Percentiles rank a stretch among this genome's conserved stretches.
Evolutionary conservation across 1,140 invertebrate species (phyloP).

Genomic region (Vanessa tameamea): DNA sequence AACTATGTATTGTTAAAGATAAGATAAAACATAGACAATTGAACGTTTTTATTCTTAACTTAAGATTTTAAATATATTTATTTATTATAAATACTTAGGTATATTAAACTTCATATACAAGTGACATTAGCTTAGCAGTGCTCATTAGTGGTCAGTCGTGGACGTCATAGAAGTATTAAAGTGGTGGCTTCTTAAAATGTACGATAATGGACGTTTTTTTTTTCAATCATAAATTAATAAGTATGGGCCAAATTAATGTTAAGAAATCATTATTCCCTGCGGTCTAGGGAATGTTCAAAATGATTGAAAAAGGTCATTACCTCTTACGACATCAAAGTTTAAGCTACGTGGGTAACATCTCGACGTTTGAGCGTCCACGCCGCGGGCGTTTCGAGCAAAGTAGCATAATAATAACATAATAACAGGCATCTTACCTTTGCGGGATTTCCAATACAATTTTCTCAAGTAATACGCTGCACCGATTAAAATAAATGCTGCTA

Average conservation of each 20-base stretch:
- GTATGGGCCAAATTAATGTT: too few species aligned
- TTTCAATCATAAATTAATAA: too few species aligned
- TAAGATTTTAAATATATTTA: too few species aligned
- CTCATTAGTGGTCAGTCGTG: too few species aligned
- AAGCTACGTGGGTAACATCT: neutral
- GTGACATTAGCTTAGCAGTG: too few species aligned
- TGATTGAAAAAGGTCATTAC: slow-evolving; percentile 9
- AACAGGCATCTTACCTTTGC: slow-evolving; percentile 64
- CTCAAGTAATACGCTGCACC: slow-evolving; percentile 71
- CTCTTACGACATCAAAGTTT: slow-evolving; percentile 8
- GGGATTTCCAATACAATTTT: slow-evolving; percentile 76
- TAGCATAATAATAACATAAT: slow-evolving; percentile 16
- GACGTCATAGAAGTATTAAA: too few species aligned
- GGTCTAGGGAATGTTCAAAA: neutral
- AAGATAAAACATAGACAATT: too few species aligned
- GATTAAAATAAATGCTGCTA: slow-evolving; percentile 69
- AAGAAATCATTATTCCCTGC: neutral
- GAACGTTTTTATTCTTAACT: too few species aligned
- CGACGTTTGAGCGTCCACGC: neutral
- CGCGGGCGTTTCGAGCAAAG: slow-evolving; percentile 11
- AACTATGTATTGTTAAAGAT: neutral
- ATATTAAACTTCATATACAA: too few species aligned
- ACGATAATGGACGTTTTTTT: too few species aligned
- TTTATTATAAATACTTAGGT: too few species aligned
- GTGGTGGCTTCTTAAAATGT: too few species aligned